These are phyloP conservation scores for Sciurus vulgaris DNA, from an alignment of 2,797 vertebrate genomes.

Conservation along the genomic window DNA sequence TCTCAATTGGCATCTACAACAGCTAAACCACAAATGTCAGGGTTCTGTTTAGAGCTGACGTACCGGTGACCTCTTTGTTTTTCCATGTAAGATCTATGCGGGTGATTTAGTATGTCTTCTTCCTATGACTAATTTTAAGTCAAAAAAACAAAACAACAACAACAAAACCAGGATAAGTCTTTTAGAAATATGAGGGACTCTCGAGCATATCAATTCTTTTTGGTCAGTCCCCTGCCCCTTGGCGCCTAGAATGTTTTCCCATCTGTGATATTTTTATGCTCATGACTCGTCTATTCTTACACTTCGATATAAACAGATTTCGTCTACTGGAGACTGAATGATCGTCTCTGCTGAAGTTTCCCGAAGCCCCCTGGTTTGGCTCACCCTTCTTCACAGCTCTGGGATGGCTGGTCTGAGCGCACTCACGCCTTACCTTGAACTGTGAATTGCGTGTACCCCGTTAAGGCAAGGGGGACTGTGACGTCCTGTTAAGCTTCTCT, in stretches of 20 bases:
- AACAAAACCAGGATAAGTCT: too few relatives aligned
- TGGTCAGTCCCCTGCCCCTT: neutral
- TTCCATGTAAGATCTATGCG: neutral
- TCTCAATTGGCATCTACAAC: neutral
- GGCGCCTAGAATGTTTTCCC: neutral
- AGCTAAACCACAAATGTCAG: neutral
- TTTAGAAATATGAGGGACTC: neutral
- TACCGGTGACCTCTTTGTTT: neutral
- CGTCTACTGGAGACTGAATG: neutral
- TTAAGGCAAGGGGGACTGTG: neutral
- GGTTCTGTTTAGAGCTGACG: neutral
- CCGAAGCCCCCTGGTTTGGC: neutral
- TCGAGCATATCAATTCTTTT: neutral
- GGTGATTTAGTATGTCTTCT: neutral
- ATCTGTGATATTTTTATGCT: slow-evolving; percentile 42
- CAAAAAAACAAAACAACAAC: slow-evolving; percentile 11
- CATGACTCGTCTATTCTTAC: neutral
- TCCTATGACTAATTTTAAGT: slow-evolving; percentile 33
- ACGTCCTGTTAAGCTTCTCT: neutral
- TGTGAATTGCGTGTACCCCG: neutral
- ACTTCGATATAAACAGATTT: slow-evolving; percentile 50
- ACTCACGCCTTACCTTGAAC: neutral
- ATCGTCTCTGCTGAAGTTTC: neutral
- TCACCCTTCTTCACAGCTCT: neutral
- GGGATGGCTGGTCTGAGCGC: neutral